phyloP scores from a whole-genome alignment of 2,888 invertebrate species.

The Hofmannophila pseudospretella region DNA sequence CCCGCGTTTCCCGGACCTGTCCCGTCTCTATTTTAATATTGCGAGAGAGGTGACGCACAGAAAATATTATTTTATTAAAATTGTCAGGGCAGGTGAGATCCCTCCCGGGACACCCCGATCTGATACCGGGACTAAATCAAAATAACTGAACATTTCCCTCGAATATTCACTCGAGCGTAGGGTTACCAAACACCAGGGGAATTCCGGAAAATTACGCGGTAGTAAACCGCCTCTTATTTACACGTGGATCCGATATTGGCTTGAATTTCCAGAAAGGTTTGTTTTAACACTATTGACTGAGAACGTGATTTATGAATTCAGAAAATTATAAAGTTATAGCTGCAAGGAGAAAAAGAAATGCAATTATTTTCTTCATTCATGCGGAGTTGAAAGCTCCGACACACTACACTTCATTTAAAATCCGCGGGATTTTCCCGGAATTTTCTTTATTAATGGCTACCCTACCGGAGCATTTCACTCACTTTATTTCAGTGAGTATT shows the following conservation, averaged over 20 bases:
- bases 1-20: not conserved
- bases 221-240: too few relatives aligned
- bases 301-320: too few relatives aligned
- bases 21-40: slow-evolving; percentile 28
- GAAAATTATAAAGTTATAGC: too few relatives aligned
- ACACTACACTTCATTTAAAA: too few relatives aligned
- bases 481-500: slow-evolving; percentile 29
- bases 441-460: not conserved
- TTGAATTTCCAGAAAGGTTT: too few relatives aligned
- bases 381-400: too few relatives aligned
- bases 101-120: slow-evolving; percentile 24
- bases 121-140: slow-evolving; percentile 47
- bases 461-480: slow-evolving; percentile 20
- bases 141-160: slow-evolving; percentile 50
- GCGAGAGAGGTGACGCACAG: slow-evolving; percentile 21
- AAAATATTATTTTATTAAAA: slow-evolving; percentile 60
- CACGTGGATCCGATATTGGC: too few relatives aligned
- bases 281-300: too few relatives aligned
- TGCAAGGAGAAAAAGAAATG: too few relatives aligned
- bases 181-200: not conserved
- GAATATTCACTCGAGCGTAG: slow-evolving; percentile 37
- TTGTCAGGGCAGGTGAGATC: slow-evolving; percentile 47
- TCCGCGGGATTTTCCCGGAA: too few relatives aligned
- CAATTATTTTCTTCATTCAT: too few relatives aligned
- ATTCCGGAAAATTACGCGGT: too few relatives aligned